Evolutionary conservation across 35 echinoderm and acorn worm genomes (phyloP), one percentile per base, ranked within the genome.

Genomic region (Apostichopus parvimensis): DNA sequence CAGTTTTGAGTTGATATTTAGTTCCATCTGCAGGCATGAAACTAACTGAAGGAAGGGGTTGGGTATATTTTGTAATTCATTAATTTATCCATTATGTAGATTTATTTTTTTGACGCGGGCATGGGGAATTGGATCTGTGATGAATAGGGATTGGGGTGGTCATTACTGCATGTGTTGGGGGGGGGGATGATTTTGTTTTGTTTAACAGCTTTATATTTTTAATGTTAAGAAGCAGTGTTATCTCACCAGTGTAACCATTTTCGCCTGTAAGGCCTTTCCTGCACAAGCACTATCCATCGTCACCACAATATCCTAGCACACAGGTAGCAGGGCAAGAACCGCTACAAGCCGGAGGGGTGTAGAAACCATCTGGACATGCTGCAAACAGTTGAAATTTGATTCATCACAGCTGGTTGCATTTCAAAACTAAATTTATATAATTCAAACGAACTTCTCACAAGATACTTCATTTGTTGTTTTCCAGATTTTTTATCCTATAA

Each of bases 291-390:
- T 10, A 7, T 18, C 78, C 78, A 54, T 80, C 78, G 21, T 80
- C 78, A 22, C 78, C 78, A 54, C 78, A 80, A 22, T 80, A 80
- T 12, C 78, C 78, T 9, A 80, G 78, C 6, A 9, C 64, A 80
- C 78, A 80, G 4, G 13, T 12, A 54, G 18, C 10, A 54, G 10
- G 4, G 78, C 78, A 80, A 18, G 23, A 18, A 12, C 22, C 5
- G 13, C 4, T n/a, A 54, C 78, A 80, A 28, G 78, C 18, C 0
- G 78, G 78, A 80, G 78, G 78, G 6, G 18, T 80, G 78, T 80
- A 12, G 21, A 80, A 80, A 8, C 78, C 78, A 80, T 22, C 21
- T 12, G 78, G 78, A 80, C 78, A 80, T 22, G 78, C 78, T 80
- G 21, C 13, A 80, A 80, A 9, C 34, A 45, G 34, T 45, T 45